Evolutionary conservation across 2,888 invertebrate genomes (phyloP).

Genomic region (Blomia tropicalis): DNA sequence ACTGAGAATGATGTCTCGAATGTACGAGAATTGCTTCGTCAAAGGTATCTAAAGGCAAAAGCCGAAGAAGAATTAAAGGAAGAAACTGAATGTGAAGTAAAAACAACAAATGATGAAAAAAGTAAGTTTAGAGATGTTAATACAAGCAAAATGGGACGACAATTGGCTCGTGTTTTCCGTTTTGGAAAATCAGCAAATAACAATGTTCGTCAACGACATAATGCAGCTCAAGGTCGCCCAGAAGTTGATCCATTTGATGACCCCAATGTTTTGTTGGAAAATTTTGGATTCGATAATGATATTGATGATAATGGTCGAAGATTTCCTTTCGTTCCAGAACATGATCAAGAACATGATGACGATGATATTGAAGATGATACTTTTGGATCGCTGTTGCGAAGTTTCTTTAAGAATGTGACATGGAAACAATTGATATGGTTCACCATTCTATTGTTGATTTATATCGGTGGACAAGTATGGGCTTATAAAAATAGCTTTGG

Average conservation of each 20-base stretch:
- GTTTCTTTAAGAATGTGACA: not conserved
- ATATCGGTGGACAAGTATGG: conserved; percentile 11
- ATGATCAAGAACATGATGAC: not conserved
- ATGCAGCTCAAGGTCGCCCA: not conserved
- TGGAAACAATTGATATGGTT: not conserved
- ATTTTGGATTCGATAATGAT: conserved; percentile 11
- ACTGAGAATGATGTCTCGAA: not conserved
- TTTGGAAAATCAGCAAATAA: not conserved
- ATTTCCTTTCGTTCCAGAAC: not conserved
- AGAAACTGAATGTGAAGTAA: not conserved
- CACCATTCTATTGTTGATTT: conserved; percentile 6
- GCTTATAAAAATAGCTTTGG: conserved; percentile 66
- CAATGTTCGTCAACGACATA: not conserved
- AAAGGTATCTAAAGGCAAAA: not conserved
- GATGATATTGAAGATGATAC: conserved; percentile 5
- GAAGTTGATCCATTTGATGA: conserved; percentile 13
- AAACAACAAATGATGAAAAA: not conserved
- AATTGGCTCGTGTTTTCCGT: conserved; percentile 10
- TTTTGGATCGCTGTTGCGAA: not conserved
- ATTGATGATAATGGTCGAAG: not conserved
- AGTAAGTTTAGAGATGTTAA: not conserved
- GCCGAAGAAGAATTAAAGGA: not conserved
- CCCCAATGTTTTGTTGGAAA: conserved; percentile 2
- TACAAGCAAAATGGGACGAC: conserved; percentile 1
- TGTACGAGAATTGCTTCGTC: conserved; percentile 9